Evolutionary conservation across 2,888 invertebrate genomes (phyloP).

Genomic region (Schizotus pectinicornis): DNA sequence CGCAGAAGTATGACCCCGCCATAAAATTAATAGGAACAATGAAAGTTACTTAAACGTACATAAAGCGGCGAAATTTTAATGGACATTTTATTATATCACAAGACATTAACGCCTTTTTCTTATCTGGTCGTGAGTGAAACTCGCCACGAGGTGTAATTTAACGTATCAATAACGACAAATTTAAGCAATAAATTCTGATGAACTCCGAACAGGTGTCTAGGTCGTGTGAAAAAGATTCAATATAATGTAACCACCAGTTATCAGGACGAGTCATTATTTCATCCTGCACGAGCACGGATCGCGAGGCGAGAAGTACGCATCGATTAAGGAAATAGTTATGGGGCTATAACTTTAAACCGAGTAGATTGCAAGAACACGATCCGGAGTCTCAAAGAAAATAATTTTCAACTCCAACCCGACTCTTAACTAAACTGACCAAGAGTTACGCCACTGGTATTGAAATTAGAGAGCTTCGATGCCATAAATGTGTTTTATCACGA

Average conservation of each 20-base stretch:
- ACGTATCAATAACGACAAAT: constrained; percentile 11
- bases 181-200: constrained; percentile 18
- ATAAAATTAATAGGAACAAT: constrained; percentile 23
- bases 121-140: constrained; percentile 24
- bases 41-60: constrained; percentile 15
- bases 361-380: too few species aligned
- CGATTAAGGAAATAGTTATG: background rate
- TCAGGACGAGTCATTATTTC: constrained; percentile 5
- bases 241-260: constrained; percentile 5
- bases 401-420: too few species aligned
- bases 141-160: constrained; percentile 14
- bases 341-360: too few species aligned
- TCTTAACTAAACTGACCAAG: too few species aligned
- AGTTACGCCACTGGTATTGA: too few species aligned
- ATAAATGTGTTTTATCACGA: too few species aligned
- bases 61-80: constrained; percentile 14
- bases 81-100: constrained; percentile 16
- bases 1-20: constrained; percentile 14
- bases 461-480: too few species aligned
- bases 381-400: too few species aligned
- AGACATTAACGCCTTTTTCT: constrained; percentile 15
- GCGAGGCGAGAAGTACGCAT: background rate
- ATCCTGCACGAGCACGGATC: background rate
- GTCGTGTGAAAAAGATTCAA: constrained; percentile 11
- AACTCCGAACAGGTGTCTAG: constrained; percentile 13